phyloP scores from a whole-genome alignment of 2,888 invertebrate genomes.

The Coelogynopora nodosa region DNA sequence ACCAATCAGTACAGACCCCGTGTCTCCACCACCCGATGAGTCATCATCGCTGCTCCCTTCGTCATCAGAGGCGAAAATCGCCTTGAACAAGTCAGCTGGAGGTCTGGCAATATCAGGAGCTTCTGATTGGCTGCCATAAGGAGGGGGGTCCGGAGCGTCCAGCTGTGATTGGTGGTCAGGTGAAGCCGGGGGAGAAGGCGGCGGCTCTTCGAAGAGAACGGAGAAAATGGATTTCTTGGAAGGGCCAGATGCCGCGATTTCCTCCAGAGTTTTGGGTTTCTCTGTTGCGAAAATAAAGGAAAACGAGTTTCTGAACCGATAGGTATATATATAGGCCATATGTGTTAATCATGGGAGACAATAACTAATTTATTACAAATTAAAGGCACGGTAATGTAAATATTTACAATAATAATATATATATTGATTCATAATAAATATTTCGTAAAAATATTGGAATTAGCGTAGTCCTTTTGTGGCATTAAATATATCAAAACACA shows the following conservation, averaged over 20 bases:
- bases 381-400: no score
- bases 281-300: neutral
- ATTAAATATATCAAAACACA: no score
- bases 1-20: neutral
- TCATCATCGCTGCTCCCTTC: neutral
- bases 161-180: neutral
- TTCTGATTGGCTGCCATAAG: neutral
- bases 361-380: no score
- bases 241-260: neutral
- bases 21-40: neutral
- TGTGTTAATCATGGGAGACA: no score
- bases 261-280: neutral
- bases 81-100: slow-evolving; percentile 29
- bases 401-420: no score
- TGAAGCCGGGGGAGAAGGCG: neutral
- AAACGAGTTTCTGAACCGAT: neutral
- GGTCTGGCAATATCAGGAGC: neutral
- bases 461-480: no score
- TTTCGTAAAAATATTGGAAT: no score
- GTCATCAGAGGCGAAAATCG: slow-evolving; percentile 35
- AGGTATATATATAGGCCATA: neutral
- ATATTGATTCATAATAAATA: no score
- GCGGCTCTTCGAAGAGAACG: neutral
- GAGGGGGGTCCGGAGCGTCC: neutral
- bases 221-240: neutral